Percentiles rank a stretch among this genome's conserved stretches.
phyloP scores from a whole-genome alignment of 2,113 vertebrate genomes.

The Sceloporus tristichus region DNA sequence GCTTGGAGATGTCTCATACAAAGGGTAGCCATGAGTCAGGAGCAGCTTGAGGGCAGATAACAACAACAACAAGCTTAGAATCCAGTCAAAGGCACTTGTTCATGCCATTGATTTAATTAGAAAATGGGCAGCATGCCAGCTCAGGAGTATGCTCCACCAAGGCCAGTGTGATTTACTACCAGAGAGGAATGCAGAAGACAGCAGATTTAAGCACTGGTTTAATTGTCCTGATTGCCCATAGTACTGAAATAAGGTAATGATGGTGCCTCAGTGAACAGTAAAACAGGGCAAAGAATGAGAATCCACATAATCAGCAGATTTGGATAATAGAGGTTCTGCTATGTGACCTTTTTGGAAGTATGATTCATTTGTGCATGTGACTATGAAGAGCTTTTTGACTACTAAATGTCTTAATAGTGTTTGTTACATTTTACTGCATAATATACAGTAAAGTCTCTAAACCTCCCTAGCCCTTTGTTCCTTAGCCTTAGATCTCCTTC shows the following conservation, averaged over 20 bases:
- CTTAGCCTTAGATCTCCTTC: background rate
- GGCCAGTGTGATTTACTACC: background rate
- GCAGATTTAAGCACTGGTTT: background rate
- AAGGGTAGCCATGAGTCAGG: too few relatives aligned
- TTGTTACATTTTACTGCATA: slow-evolving; percentile 3
- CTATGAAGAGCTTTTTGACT: slow-evolving; percentile 3
- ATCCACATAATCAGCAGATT: slow-evolving; percentile 9
- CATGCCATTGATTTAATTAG: background rate
- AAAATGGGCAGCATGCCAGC: too few relatives aligned
- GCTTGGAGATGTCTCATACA: too few relatives aligned
- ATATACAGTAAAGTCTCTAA: background rate
- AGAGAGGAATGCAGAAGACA: background rate
- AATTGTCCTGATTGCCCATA: background rate
- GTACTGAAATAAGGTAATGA: background rate
- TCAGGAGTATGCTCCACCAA: background rate
- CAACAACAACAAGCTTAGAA: too few relatives aligned
- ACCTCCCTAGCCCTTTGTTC: background rate
- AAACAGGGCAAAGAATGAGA: background rate
- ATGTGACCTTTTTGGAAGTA: background rate
- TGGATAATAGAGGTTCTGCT: slow-evolving; percentile 4
- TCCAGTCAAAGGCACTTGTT: too few relatives aligned
- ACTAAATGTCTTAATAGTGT: slow-evolving; percentile 4
- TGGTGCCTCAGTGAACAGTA: background rate
- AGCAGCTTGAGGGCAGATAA: too few relatives aligned
- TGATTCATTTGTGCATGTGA: slow-evolving; percentile 28